These are phyloP conservation scores for Cariama cristata DNA, from an alignment of 2,113 vertebrate genomes.

Conservation along the genomic window DNA sequence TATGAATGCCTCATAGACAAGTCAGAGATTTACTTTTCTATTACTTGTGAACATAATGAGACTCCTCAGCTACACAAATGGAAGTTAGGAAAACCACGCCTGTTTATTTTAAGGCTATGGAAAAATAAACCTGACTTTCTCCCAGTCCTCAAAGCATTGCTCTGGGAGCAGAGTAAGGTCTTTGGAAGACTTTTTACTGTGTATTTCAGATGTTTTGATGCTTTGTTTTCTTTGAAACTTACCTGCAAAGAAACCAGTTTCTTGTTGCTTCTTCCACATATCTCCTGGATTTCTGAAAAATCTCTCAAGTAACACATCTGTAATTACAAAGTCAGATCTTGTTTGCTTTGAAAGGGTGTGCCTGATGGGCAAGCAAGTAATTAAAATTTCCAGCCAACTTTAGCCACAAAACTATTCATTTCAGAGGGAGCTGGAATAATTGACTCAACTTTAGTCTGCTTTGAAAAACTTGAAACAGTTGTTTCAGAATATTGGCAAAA, in stretches of 20 bases:
- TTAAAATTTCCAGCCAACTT: neutral
- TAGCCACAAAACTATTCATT: neutral
- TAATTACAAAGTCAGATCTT: neutral
- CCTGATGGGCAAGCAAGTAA: neutral
- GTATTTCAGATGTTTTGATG: neutral
- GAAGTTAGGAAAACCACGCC: neutral
- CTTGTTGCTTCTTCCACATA: neutral
- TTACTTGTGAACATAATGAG: neutral
- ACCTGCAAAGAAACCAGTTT: neutral
- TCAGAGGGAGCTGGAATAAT: neutral
- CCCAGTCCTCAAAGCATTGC: neutral
- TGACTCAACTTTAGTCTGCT: neutral
- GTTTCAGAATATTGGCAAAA: neutral
- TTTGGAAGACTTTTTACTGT: neutral
- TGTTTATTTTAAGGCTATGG: neutral
- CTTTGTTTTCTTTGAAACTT: neutral
- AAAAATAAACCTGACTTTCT: neutral
- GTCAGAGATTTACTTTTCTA: neutral
- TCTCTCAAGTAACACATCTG: neutral
- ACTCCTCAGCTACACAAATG: neutral
- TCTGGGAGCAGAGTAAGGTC: neutral
- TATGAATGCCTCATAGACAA: neutral
- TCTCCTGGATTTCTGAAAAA: neutral
- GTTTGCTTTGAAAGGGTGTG: neutral
- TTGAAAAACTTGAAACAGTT: neutral